phyloP scores from a whole-genome alignment of 2,888 invertebrate genomes.

The Synergus japonicus region DNA sequence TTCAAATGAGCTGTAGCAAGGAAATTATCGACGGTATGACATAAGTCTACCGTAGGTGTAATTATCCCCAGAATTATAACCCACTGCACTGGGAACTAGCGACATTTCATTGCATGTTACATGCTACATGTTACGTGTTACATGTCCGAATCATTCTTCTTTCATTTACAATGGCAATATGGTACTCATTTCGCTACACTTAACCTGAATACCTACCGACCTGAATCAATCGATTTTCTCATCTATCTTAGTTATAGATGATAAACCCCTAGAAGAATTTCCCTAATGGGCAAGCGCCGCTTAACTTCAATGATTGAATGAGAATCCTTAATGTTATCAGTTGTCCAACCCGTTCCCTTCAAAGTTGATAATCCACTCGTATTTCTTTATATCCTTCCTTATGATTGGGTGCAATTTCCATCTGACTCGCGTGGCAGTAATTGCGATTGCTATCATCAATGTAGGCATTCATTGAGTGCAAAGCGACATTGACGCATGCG shows the following conservation, averaged over 20 bases:
- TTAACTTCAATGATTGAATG: too few relatives aligned
- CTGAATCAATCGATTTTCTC: constrained; percentile 14
- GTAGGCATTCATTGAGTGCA: not conserved
- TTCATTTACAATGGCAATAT: not conserved
- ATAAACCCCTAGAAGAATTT: not conserved
- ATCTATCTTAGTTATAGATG: not conserved
- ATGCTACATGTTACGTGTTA: too few relatives aligned
- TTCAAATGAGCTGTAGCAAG: constrained; percentile 14
- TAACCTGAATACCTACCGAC: not conserved
- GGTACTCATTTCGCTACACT: not conserved
- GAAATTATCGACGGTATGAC: not conserved
- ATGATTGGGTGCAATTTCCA: not conserved
- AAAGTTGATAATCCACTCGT: too few relatives aligned
- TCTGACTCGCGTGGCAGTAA: not conserved
- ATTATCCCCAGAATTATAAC: not conserved
- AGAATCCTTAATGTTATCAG: too few relatives aligned
- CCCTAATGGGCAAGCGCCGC: not conserved
- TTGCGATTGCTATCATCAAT: not conserved
- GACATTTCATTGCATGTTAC: not conserved
- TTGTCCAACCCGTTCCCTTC: too few relatives aligned
- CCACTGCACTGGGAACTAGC: not conserved
- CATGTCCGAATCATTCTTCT: constrained; percentile 13
- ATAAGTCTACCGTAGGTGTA: not conserved
- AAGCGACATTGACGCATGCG: constrained; percentile 1
- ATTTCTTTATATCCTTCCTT: not conserved